Evolutionary conservation across 2,888 invertebrate species (phyloP).

Genomic region (Reticulitermes lucifugus): DNA sequence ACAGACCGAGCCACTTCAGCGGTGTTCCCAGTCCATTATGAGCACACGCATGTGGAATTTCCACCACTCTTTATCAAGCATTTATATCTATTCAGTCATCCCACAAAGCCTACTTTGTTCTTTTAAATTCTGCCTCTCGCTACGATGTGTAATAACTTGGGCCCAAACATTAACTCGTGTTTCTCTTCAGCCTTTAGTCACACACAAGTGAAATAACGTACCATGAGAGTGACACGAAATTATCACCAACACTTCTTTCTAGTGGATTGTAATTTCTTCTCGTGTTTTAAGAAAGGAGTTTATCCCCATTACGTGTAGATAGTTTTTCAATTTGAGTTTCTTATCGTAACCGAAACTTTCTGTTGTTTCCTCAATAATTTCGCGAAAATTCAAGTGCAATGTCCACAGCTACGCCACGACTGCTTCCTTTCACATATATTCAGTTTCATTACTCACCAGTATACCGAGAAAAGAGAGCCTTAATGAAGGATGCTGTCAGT

Average conservation of each 20-base stretch:
- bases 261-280: background rate
- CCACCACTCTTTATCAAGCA: background rate
- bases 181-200: background rate
- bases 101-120: too few species aligned
- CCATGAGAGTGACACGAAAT: background rate
- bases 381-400: too few species aligned
- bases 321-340: background rate
- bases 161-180: background rate
- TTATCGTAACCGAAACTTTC: too few species aligned
- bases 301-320: background rate
- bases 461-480: too few species aligned
- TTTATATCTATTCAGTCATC: background rate
- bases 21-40: background rate
- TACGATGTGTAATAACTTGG: too few species aligned
- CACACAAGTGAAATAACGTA: background rate
- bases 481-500: too few species aligned
- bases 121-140: too few species aligned
- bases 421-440: too few species aligned
- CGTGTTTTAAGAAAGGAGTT: background rate
- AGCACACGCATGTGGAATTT: background rate
- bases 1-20: background rate
- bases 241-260: background rate
- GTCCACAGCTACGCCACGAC: too few species aligned
- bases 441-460: too few species aligned
- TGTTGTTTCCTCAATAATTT: too few species aligned